phyloP scores from a whole-genome alignment of 2,113 vertebrate species.

The Muscicapa adusta region DNA sequence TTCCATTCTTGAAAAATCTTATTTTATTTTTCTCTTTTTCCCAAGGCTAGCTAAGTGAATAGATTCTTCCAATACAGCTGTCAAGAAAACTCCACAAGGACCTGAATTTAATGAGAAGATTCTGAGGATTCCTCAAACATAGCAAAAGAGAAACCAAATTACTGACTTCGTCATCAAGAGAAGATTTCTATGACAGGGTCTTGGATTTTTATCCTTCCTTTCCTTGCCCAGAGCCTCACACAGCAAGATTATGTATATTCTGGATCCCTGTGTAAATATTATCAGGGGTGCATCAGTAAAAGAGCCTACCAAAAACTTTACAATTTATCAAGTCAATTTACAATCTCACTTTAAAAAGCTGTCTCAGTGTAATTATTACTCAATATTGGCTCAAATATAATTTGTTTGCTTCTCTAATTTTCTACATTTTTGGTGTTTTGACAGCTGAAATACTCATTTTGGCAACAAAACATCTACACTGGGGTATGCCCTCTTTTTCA shows the following conservation, averaged over 20 bases:
- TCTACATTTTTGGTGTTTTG: neutral
- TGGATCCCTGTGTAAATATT: neutral
- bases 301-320: neutral
- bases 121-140: neutral
- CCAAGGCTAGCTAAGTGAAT: neutral
- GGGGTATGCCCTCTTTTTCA: neutral
- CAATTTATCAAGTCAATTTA: neutral
- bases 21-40: neutral
- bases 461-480: neutral
- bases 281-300: neutral
- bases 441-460: neutral
- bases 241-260: neutral
- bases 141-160: neutral
- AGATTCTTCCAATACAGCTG: neutral
- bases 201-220: neutral
- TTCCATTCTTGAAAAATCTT: neutral
- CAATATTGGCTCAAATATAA: neutral
- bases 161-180: neutral
- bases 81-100: neutral
- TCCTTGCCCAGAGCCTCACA: neutral
- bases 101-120: neutral
- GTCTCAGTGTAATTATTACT: neutral
- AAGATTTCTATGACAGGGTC: neutral
- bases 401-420: neutral
- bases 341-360: neutral